phyloP scores from a whole-genome alignment of 1,140 invertebrate species.

The Apis mellifera region DNA sequence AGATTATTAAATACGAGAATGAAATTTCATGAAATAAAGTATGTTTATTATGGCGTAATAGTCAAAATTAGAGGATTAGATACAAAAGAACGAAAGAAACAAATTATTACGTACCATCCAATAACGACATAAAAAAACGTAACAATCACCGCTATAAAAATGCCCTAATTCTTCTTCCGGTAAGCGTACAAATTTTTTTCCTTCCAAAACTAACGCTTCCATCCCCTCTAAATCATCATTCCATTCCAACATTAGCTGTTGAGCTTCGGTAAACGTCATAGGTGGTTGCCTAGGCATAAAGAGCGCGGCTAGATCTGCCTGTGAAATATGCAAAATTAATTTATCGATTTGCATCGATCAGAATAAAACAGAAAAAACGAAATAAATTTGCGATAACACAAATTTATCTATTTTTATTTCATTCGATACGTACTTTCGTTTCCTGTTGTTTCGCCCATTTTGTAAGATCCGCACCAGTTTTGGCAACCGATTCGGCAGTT shows the following conservation, averaged over 20 bases:
- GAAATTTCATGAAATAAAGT: no score
- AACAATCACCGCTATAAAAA: constrained; percentile 98
- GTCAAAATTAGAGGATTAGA: neutral
- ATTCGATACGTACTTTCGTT: constrained; percentile 84
- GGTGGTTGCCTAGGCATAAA: constrained; percentile 97
- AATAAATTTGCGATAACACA: neutral
- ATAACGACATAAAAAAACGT: constrained; percentile 98
- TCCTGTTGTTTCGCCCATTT: constrained; percentile 96
- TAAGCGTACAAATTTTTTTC: constrained; percentile 97
- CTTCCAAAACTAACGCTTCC: constrained; percentile 99
- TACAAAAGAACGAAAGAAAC: neutral
- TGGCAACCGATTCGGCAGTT: constrained; percentile 97
- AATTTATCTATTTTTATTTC: neutral
- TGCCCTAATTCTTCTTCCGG: constrained; percentile 97
- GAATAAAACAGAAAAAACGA: neutral
- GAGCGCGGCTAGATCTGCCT: constrained; percentile 95
- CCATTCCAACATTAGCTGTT: constrained; percentile 96
- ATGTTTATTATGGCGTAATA: neutral
- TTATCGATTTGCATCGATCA: neutral
- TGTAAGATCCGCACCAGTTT: constrained; percentile 97
- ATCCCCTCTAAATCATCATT: constrained; percentile 98
- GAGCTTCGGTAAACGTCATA: constrained; percentile 93
- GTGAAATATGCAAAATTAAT: constrained; percentile 67
- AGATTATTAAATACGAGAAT: neutral
- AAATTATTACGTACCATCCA: constrained; percentile 85